Conservation (phyloP, 2,113 vertebrate species). For the Cephalopholis sonnerati region DNA sequence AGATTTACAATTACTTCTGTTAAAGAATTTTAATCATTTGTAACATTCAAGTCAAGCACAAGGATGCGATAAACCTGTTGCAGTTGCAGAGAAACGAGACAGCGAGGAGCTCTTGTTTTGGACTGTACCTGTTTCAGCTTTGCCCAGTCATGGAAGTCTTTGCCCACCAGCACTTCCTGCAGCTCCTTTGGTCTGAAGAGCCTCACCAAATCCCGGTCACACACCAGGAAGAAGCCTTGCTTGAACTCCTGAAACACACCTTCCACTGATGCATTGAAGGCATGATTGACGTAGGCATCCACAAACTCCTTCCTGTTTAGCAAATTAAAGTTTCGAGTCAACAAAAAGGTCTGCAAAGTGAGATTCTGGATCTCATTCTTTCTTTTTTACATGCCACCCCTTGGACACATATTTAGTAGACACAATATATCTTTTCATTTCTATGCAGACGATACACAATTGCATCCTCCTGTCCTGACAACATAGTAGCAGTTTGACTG, state of each 20-base stretch:
- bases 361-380: not conserved
- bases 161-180: constrained; percentile 80
- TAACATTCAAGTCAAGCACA: not conserved
- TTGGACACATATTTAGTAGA: not conserved
- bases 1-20: not conserved
- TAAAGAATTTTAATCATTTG: too few relatives aligned
- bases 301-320: constrained; percentile 84
- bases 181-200: constrained; percentile 88
- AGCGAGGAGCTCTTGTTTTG: not conserved
- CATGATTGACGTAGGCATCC: constrained; percentile 82
- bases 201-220: constrained; percentile 69
- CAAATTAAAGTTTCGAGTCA: not conserved
- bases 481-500: not conserved
- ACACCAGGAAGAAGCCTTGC: constrained; percentile 87
- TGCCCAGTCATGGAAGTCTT: constrained; percentile 83
- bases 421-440: not conserved
- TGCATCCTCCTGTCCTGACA: not conserved
- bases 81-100: not conserved
- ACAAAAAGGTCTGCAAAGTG: not conserved
- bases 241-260: constrained; percentile 84
- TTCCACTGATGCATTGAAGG: constrained; percentile 85
- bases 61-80: not conserved
- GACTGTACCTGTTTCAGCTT: constrained; percentile 82
- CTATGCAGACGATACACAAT: not conserved
- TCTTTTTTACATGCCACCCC: not conserved